Conservation (phyloP, 2,888 invertebrate genomes). For the Xanthorhoe spadicearia region DNA sequence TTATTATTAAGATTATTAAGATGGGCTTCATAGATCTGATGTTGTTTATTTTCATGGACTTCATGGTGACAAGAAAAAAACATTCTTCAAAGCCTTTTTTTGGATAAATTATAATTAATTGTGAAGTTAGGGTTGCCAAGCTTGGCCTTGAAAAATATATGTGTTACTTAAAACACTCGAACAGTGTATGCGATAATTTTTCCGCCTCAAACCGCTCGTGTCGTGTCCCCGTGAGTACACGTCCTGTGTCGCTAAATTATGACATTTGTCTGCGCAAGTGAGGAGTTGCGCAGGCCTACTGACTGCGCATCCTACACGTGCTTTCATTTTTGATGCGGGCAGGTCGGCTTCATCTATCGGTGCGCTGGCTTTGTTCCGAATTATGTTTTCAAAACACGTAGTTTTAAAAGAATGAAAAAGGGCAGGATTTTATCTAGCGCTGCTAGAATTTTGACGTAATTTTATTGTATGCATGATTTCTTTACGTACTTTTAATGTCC, state of each 20-base stretch:
- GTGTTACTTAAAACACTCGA: no score
- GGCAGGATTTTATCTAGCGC: neutral
- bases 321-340: constrained; percentile 9
- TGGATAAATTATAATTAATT: no score
- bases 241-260: constrained; percentile 59
- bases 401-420: neutral
- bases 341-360: neutral
- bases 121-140: no score
- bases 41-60: no score
- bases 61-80: no score
- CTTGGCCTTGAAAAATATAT: no score
- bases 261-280: constrained; percentile 65
- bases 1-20: no score
- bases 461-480: neutral
- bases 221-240: constrained; percentile 36
- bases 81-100: no score
- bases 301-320: constrained; percentile 49
- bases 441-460: neutral
- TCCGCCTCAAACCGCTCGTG: neutral
- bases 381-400: constrained; percentile 6
- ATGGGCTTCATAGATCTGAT: no score
- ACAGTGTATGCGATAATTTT: neutral
- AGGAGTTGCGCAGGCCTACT: constrained; percentile 49
- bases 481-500: neutral
- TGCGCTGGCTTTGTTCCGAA: neutral